Percentiles rank a stretch among this genome's conserved stretches.
Evolutionary conservation across 2,888 invertebrate genomes (phyloP).

Genomic region (Trichopria drosophilae): DNA sequence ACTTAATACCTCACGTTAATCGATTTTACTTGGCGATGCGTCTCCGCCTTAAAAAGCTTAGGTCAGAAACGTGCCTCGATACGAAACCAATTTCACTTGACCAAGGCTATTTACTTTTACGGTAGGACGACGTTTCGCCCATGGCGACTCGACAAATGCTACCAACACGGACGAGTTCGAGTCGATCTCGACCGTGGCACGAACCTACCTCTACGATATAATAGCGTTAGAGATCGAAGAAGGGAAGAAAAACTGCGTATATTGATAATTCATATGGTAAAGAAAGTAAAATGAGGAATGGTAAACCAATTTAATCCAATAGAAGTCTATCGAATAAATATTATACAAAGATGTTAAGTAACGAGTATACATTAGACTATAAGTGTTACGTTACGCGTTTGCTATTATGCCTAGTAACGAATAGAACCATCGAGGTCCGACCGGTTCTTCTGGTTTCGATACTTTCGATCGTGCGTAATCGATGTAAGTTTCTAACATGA

Average conservation of each 20-base stretch:
- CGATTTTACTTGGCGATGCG: constrained; percentile 48
- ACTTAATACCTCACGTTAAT: constrained; percentile 47
- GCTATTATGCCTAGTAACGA: constrained; percentile 35
- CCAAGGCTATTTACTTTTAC: no score
- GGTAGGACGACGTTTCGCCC: no score
- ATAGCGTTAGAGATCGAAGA: constrained; percentile 38
- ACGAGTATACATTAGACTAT: constrained; percentile 46
- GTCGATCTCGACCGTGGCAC: constrained; percentile 16
- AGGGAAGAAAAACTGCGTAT: constrained; percentile 53
- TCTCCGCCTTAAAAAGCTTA: constrained; percentile 42
- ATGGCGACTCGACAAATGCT: neutral
- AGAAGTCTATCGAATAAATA: constrained; percentile 49
- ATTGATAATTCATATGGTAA: constrained; percentile 54
- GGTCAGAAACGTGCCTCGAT: constrained; percentile 15
- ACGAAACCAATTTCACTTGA: neutral
- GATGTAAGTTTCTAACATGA: no score
- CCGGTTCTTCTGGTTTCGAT: no score
- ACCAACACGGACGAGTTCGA: constrained; percentile 5
- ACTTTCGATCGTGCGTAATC: no score
- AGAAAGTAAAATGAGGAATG: constrained; percentile 43
- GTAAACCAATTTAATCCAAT: constrained; percentile 16
- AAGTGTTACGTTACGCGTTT: constrained; percentile 35
- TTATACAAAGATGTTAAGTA: constrained; percentile 54
- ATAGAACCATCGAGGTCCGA: no score
- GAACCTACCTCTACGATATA: constrained; percentile 41